Conservation (phyloP, 2,888 invertebrate genomes). For the Atrina japonica region DNA sequence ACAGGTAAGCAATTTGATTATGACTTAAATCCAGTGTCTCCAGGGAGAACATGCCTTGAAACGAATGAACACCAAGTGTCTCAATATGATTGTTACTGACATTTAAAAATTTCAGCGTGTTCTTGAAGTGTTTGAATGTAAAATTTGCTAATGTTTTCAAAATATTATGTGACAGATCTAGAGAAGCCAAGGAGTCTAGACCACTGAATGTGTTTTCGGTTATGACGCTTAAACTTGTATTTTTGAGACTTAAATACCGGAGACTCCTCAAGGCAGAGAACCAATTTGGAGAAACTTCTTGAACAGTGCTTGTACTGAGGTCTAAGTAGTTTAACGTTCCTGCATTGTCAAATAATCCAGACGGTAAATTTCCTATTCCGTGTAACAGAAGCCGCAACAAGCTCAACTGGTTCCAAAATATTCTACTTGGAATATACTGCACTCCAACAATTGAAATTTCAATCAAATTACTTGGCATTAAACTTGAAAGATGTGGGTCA, state of each 20-base stretch:
- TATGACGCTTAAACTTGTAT: slow-evolving; percentile 2
- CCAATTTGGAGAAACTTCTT: background rate
- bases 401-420: slow-evolving; percentile 11
- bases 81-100: slow-evolving; percentile 1
- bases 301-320: background rate
- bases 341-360: slow-evolving; percentile 6
- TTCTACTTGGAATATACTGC: slow-evolving; percentile 3
- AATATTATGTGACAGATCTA: slow-evolving; percentile 15
- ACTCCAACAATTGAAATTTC: slow-evolving; percentile 5
- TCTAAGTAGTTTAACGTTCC: slow-evolving; percentile 3
- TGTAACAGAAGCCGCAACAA: slow-evolving; percentile 1
- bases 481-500: background rate
- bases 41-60: slow-evolving; percentile 14
- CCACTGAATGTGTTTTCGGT: slow-evolving; percentile 7
- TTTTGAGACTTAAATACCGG: background rate
- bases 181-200: slow-evolving; percentile 9
- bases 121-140: slow-evolving; percentile 1
- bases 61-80: background rate
- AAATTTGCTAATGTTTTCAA: background rate
- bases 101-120: background rate
- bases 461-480: slow-evolving; percentile 15
- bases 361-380: slow-evolving; percentile 12
- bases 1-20: slow-evolving; percentile 6
- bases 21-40: slow-evolving; percentile 20
- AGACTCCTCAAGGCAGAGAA: slow-evolving; percentile 6